A percentile compares a stretch with the other conserved stretches of the same genome.
Evolutionary conservation across 1,140 invertebrate species (phyloP).

Genomic region (Saccostrea echinata): DNA sequence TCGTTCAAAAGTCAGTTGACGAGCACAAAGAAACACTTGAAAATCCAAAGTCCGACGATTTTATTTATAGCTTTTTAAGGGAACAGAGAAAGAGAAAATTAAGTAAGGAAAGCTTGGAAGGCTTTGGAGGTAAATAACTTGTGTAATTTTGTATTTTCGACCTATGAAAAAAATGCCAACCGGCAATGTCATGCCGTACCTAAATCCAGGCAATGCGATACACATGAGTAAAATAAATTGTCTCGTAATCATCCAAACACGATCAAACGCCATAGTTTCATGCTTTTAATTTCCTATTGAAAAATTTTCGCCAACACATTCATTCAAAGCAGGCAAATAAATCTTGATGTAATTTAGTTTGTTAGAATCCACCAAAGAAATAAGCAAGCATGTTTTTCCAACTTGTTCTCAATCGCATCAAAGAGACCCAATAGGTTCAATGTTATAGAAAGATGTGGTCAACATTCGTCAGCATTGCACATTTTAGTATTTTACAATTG

Average conservation of each 20-base stretch:
- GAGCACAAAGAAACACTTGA: background rate
- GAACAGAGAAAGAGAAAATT: background rate
- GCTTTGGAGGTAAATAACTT: background rate
- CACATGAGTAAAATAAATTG: too few species aligned
- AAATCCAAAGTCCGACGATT: background rate
- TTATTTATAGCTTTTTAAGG: background rate
- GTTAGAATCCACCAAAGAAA: background rate
- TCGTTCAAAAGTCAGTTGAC: background rate
- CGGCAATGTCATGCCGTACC: too few species aligned
- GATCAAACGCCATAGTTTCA: too few species aligned
- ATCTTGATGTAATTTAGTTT: too few species aligned
- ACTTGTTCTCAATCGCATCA: background rate
- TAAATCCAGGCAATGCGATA: too few species aligned
- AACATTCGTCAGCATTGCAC: background rate
- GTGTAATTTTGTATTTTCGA: background rate
- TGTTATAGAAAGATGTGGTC: background rate
- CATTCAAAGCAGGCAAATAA: too few species aligned
- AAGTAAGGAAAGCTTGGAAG: background rate
- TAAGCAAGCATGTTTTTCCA: background rate
- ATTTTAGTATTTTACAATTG: background rate
- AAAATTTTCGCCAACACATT: too few species aligned
- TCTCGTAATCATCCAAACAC: too few species aligned
- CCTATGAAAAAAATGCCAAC: too few species aligned
- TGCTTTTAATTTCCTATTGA: too few species aligned
- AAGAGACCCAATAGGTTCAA: background rate